phyloP scores from a whole-genome alignment of 2,888 invertebrate species.

The Hypomecis punctinalis region DNA sequence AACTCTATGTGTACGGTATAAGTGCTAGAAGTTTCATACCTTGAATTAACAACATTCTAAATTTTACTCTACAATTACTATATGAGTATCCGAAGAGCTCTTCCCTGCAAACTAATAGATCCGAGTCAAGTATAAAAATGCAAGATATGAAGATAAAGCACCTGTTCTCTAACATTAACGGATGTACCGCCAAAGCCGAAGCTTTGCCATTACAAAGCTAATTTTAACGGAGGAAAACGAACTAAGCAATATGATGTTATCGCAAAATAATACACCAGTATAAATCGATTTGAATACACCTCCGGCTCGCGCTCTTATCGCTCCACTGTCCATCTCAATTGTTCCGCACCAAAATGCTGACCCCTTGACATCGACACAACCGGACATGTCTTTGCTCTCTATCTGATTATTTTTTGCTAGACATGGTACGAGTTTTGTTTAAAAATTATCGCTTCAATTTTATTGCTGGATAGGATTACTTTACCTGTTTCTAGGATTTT shows the following conservation, averaged over 20 bases:
- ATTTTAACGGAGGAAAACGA: constrained; percentile 30
- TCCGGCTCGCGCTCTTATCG: constrained; percentile 46
- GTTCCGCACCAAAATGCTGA: constrained; percentile 47
- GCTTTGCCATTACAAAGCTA: constrained; percentile 28
- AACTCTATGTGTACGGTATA: too few species aligned
- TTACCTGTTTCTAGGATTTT: constrained; percentile 51
- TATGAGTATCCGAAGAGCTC: too few species aligned
- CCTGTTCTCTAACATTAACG: constrained; percentile 5
- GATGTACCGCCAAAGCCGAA: constrained; percentile 12
- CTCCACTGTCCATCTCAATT: constrained; percentile 52
- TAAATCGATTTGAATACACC: constrained; percentile 44
- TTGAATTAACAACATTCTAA: too few species aligned
- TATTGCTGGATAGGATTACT: constrained; percentile 40
- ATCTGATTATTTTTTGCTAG: constrained; percentile 33
- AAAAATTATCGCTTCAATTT: constrained; percentile 5
- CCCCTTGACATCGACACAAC: constrained; percentile 45
- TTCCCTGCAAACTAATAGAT: too few species aligned
- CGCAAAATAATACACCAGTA: constrained; percentile 35
- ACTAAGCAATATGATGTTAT: constrained; percentile 36
- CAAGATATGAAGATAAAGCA: not conserved
- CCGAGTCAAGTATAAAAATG: too few species aligned
- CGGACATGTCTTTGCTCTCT: constrained; percentile 32
- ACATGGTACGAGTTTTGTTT: constrained; percentile 9
- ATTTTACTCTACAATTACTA: too few species aligned
- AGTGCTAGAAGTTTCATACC: too few species aligned